phyloP scores from a whole-genome alignment of 2,113 vertebrate genomes.

The Saguinus imperator region DNA sequence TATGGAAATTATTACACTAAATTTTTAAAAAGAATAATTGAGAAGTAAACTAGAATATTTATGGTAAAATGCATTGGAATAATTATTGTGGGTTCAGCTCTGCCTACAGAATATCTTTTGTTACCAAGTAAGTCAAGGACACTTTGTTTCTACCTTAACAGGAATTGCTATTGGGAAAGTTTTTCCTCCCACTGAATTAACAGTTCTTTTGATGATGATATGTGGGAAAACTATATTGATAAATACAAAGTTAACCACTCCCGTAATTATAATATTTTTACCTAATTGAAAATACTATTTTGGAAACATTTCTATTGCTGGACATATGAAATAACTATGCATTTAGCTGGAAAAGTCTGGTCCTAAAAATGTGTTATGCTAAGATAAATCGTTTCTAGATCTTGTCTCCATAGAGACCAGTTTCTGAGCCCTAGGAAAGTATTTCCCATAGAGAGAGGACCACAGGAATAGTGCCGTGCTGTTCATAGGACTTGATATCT shows the following conservation, averaged over 20 bases:
- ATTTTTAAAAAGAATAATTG: not conserved
- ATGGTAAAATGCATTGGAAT: not conserved
- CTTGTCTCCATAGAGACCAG: constrained; percentile 31
- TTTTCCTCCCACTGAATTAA: not conserved
- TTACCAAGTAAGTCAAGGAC: not conserved
- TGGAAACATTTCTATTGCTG: not conserved
- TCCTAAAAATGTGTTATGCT: not conserved
- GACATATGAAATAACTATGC: not conserved
- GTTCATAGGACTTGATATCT: not conserved
- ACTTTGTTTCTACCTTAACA: not conserved
- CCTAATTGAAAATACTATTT: not conserved
- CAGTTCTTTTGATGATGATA: not conserved
- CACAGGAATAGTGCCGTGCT: not conserved
- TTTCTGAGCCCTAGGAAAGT: not conserved
- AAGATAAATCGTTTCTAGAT: not conserved
- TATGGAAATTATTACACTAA: not conserved
- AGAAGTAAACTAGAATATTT: not conserved
- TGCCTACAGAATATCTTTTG: not conserved
- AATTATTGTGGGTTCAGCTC: not conserved
- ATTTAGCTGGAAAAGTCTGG: not conserved
- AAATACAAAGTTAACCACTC: not conserved
- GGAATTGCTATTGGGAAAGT: not conserved
- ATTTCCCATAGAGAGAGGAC: not conserved
- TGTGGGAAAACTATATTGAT: not conserved
- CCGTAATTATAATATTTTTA: not conserved